These are phyloP conservation scores for Siderastrea siderea DNA, from an alignment of 92 coral and sea anemone genomes.

Conservation along the genomic window DNA sequence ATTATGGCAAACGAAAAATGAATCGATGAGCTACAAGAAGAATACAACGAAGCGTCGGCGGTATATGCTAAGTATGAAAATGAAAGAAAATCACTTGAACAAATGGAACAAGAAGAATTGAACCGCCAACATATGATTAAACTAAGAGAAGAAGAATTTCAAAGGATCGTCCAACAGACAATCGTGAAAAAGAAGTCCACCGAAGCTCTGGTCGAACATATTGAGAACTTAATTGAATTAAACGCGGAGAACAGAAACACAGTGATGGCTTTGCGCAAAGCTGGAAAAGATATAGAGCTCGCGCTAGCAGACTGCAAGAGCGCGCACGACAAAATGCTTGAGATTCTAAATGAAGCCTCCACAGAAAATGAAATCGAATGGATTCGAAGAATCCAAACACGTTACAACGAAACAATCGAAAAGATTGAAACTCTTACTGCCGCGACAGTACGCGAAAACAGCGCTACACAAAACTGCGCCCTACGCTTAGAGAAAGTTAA, in stretches of 20 bases:
- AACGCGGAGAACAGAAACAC: background rate
- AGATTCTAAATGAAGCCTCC: slow-evolving; percentile 26
- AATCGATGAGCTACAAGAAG: slow-evolving; percentile 49
- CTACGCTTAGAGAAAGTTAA: slow-evolving; percentile 64
- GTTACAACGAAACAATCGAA: slow-evolving; percentile 27
- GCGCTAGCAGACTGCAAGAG: slow-evolving; percentile 17
- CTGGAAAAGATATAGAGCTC: too few relatives aligned
- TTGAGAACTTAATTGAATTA: slow-evolving; percentile 3
- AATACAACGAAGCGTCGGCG: slow-evolving; percentile 40
- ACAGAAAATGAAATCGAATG: too few relatives aligned
- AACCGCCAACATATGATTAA: slow-evolving; percentile 26
- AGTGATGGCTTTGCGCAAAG: background rate
- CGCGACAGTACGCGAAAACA: background rate
- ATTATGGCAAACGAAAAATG: background rate
- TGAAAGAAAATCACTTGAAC: slow-evolving; percentile 35
- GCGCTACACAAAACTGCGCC: background rate
- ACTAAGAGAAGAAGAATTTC: slow-evolving; percentile 16
- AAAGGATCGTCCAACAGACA: slow-evolving; percentile 21
- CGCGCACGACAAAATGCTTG: slow-evolving; percentile 34
- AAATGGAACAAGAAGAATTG: slow-evolving; percentile 43
- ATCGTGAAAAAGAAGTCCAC: slow-evolving; percentile 30
- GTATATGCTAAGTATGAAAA: slow-evolving; percentile 40
- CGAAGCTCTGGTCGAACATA: slow-evolving; percentile 14
- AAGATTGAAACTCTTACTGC: slow-evolving; percentile 26
- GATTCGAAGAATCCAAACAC: too few relatives aligned